A percentile compares a stretch with the other conserved stretches of the same genome.
Conservation (phyloP, 2,113 vertebrate genomes). For the Excalfactoria chinensis region DNA sequence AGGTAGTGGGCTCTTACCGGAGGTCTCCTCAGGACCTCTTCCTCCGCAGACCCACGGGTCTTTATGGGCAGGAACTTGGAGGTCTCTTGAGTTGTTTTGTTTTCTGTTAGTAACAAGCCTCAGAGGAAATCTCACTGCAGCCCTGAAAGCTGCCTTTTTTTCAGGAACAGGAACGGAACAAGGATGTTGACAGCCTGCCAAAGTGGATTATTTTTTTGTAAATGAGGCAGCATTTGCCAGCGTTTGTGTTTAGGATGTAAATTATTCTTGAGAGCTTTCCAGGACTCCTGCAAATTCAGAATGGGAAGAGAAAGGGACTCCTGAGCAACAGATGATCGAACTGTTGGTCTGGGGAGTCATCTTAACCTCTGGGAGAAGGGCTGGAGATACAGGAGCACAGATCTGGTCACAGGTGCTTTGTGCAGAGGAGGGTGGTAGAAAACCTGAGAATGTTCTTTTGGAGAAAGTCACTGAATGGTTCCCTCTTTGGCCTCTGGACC, state of each 20-base stretch:
- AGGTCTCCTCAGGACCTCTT: constrained; percentile 21
- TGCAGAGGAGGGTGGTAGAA: not conserved
- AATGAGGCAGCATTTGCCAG: constrained; percentile 60
- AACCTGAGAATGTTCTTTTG: constrained; percentile 47
- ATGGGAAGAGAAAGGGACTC: constrained; percentile 8
- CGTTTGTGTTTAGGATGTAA: constrained; percentile 53
- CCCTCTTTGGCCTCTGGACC: constrained; percentile 68
- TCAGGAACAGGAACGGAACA: constrained; percentile 51
- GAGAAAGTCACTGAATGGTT: constrained; percentile 29
- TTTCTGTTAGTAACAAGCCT: constrained; percentile 30
- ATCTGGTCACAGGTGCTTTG: not conserved
- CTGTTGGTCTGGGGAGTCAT: not conserved
- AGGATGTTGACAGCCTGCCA: constrained; percentile 22
- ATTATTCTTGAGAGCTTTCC: constrained; percentile 61
- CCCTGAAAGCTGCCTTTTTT: constrained; percentile 57
- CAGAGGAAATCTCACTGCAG: constrained; percentile 45
- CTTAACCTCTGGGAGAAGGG: not conserved
- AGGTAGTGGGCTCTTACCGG: not conserved
- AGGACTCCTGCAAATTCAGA: constrained; percentile 14
- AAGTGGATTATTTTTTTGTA: constrained; percentile 55
- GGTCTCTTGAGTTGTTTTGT: constrained; percentile 23
- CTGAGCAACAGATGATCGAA: not conserved
- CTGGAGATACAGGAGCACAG: not conserved
- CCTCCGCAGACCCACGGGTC: not conserved
- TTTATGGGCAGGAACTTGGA: constrained; percentile 6